Base-by-base conservation (phyloP, 2,888 invertebrate species). In the Orthosia gracilis region DNA sequence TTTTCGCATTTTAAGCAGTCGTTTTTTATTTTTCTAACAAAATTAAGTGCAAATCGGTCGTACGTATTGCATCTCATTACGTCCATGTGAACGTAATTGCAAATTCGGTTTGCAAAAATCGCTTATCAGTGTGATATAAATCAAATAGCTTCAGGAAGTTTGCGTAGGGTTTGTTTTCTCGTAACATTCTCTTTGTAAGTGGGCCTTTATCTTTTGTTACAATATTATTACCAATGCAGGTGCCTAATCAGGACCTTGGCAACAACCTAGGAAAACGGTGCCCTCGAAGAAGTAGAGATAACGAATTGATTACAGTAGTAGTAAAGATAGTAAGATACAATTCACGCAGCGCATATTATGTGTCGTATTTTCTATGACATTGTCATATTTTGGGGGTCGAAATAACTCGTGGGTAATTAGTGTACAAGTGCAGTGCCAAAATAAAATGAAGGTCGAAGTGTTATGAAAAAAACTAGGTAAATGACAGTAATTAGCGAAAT, bases 321-420 rank as follows among this genome's bases (percentile, higher is more conserved):
- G 64, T 70, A 52, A 47, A 66, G 40, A 70, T 68, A 62, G 31
- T n/a, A 7, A 61, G 52, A 73, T 67, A 65, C 54, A 50, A 72
- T 71, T 45, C 13, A 17, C 0, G 17, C 5, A 15, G 21, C 11
- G 26, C n/a, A 49, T n/a, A 52, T 65, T 66, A 59, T 40, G 23
- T 69, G 59, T 57, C 50, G 58, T 66, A 26, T 71, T 63, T 61
- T 58, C 49, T 50, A 49, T 80, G 87, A 79, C 87, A 78, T 82
- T 85, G 75, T 71, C 72, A 50, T 49, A 45, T 71, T 66, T 72
- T 80, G 31, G 17, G 85, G 83, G 85, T 82, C 61, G 49, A 47
- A 57, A 15, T n/a, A 40, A 49, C 69, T 69, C 63, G 76, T 45
- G 58, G 15, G 54, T 63, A 80, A 80, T 69, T 68, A 68, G 71